phyloP scores from a whole-genome alignment of 2,797 vertebrate genomes.

The Pachyuromys duprasi region DNA sequence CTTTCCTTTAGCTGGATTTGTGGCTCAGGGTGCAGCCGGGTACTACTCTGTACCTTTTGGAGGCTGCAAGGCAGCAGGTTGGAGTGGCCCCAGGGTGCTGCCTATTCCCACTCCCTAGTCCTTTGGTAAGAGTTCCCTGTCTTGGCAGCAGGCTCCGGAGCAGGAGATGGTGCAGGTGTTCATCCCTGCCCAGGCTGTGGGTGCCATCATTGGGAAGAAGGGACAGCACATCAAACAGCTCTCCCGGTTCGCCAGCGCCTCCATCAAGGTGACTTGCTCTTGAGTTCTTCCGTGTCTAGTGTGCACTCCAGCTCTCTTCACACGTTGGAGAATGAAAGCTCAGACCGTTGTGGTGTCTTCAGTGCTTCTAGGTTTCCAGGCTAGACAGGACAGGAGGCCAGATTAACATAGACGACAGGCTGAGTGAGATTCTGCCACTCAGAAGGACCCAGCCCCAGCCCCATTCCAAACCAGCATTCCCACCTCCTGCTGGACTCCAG shows the following conservation, averaged over 20 bases:
- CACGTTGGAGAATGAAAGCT: not conserved
- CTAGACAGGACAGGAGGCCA: too few species aligned
- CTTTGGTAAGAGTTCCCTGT: not conserved
- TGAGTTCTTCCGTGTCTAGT: rapidly evolving
- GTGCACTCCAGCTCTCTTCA: rapidly evolving
- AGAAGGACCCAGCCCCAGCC: not conserved
- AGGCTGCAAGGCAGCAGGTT: not conserved
- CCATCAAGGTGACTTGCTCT: slow-evolving; percentile 92
- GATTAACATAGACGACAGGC: not conserved
- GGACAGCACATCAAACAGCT: slow-evolving; percentile 98
- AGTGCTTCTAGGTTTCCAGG: not conserved
- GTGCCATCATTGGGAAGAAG: slow-evolving; percentile 98
- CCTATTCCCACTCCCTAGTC: not conserved
- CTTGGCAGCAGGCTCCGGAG: slow-evolving; percentile 91
- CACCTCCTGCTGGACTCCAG: not conserved
- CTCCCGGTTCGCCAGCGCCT: slow-evolving; percentile 96
- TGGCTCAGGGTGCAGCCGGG: not conserved
- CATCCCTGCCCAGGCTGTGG: slow-evolving; percentile 97
- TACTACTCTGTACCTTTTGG: not conserved
- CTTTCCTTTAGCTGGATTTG: not conserved
- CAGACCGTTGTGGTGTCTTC: not conserved
- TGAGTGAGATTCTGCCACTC: not conserved
- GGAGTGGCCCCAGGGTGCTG: not conserved
- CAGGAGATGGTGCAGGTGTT: slow-evolving; percentile 97
- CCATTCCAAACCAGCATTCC: not conserved